Evolutionary conservation across 2,888 invertebrate genomes (phyloP).

Genomic region (Ypsolopha scabrella): DNA sequence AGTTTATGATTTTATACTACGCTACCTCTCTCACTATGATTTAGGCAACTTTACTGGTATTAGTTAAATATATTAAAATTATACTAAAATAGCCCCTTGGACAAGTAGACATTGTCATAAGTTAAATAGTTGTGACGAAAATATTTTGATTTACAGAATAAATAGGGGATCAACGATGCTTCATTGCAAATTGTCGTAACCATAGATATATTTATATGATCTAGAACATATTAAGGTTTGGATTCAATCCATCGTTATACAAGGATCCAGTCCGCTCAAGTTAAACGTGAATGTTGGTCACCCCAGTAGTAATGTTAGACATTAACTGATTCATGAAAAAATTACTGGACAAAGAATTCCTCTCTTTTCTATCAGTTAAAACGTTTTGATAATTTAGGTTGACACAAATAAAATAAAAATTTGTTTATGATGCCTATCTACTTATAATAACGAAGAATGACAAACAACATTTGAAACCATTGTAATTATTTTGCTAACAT

Average conservation of each 20-base stretch:
- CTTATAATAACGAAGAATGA: too few relatives aligned
- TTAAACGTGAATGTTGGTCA: background rate
- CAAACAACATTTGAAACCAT: too few relatives aligned
- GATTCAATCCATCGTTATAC: background rate
- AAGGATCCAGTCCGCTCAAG: background rate
- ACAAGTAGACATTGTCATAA: conserved; percentile 13
- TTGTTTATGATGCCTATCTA: too few relatives aligned
- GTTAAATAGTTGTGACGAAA: conserved; percentile 18
- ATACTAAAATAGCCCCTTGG: conserved; percentile 39
- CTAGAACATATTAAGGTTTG: conserved; percentile 38
- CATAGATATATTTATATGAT: conserved; percentile 66
- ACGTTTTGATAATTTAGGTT: too few relatives aligned
- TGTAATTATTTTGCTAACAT: too few relatives aligned
- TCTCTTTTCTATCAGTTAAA: too few relatives aligned
- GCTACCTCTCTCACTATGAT: conserved; percentile 64
- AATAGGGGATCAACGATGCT: background rate
- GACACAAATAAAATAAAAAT: too few relatives aligned
- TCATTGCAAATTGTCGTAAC: conserved; percentile 7
- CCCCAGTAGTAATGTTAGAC: background rate
- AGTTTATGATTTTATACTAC: conserved; percentile 52
- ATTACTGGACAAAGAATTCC: background rate
- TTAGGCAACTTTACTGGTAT: conserved; percentile 56
- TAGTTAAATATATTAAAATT: conserved; percentile 48
- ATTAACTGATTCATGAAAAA: background rate
- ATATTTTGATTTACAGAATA: conserved; percentile 10